A percentile compares a stretch with the other conserved stretches of the same genome.
Evolutionary conservation across 2,113 vertebrate species (phyloP).

Genomic region (Herpetotheres cachinnans): DNA sequence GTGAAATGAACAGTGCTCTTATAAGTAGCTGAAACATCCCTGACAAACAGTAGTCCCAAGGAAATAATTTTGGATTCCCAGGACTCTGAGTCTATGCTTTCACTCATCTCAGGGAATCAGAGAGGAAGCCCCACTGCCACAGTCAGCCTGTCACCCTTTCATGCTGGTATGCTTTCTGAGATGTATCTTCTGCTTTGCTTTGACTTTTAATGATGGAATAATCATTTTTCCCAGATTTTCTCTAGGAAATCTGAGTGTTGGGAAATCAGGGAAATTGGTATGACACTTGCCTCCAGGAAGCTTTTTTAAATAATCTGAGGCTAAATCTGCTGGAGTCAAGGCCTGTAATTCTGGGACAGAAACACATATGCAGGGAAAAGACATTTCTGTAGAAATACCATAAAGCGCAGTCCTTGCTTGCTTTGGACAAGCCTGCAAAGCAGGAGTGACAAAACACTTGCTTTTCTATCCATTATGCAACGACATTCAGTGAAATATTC

Average conservation of each 20-base stretch:
- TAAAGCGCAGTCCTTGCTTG: neutral
- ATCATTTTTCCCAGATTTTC: neutral
- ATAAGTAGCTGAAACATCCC: neutral
- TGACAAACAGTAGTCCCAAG: neutral
- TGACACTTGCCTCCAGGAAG: neutral
- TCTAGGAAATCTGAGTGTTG: neutral
- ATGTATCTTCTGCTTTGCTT: neutral
- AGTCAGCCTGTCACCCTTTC: neutral
- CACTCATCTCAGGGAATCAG: neutral
- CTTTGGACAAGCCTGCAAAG: neutral
- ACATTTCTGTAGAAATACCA: neutral
- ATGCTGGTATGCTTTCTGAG: neutral
- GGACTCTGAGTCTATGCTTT: neutral
- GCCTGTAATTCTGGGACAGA: neutral
- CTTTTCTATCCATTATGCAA: neutral
- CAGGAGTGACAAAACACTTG: neutral
- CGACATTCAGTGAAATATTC: neutral
- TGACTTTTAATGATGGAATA: neutral
- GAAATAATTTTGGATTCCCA: neutral
- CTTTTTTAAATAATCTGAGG: neutral
- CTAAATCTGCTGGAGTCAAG: neutral
- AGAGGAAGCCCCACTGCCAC: neutral
- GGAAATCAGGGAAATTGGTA: neutral
- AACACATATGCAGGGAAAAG: neutral
- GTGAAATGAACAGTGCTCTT: neutral